phyloP scores from a whole-genome alignment of 2,888 invertebrate genomes.

The Cosmopolites sordidus region DNA sequence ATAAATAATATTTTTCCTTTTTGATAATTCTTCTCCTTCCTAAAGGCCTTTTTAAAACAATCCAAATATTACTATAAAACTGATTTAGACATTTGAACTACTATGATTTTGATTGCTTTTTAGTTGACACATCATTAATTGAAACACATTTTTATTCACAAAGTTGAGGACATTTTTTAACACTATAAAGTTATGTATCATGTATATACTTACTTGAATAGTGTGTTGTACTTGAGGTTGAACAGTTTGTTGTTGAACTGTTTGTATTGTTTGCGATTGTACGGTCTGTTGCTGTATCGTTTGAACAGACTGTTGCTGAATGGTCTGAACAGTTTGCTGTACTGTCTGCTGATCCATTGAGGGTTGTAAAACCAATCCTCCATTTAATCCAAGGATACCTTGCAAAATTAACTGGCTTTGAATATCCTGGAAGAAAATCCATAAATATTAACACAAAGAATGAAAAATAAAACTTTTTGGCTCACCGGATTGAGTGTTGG shows the following conservation, averaged over 20 bases:
- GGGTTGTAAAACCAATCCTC: slow-evolving; percentile 45
- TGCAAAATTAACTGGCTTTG: slow-evolving; percentile 48
- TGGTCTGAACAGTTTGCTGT: slow-evolving; percentile 48
- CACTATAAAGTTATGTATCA: too few species aligned
- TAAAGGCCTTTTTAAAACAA: too few species aligned
- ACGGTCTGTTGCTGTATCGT: slow-evolving; percentile 48
- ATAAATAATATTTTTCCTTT: too few species aligned
- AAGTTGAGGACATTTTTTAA: too few species aligned
- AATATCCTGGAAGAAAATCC: slow-evolving; percentile 40
- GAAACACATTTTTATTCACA: too few species aligned
- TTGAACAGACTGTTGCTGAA: slow-evolving; percentile 48
- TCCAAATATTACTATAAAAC: too few species aligned
- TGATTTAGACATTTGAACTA: too few species aligned
- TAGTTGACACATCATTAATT: background rate
- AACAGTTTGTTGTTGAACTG: slow-evolving; percentile 47
- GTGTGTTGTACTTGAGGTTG: slow-evolving; percentile 44
- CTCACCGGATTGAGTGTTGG: slow-evolving; percentile 52
- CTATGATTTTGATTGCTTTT: too few species aligned
- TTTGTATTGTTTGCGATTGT: slow-evolving; percentile 48
- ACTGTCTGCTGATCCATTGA: slow-evolving; percentile 47
- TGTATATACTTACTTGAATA: slow-evolving; percentile 29
- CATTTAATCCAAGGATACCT: slow-evolving; percentile 46
- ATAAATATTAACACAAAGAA: too few species aligned
- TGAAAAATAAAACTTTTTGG: too few species aligned
- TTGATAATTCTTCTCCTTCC: too few species aligned